These are phyloP conservation scores for Heliconius aoede DNA, from an alignment of 2,888 invertebrate genomes.

Conservation along the genomic window DNA sequence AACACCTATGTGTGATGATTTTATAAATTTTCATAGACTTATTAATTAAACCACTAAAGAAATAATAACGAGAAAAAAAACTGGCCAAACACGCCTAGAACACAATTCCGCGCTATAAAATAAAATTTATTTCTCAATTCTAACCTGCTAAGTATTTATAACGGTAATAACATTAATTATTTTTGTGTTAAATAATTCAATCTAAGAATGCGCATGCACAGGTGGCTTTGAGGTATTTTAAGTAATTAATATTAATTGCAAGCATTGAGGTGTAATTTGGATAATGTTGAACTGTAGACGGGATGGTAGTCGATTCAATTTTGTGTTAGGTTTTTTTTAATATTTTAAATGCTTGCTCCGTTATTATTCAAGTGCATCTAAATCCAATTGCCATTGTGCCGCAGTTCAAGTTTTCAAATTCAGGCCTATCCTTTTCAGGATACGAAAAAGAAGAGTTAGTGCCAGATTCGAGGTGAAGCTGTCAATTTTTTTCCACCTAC, in stretches of 20 bases:
- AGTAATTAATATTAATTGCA: slow-evolving; percentile 18
- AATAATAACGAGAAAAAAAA: background rate
- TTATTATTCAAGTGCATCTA: too few species aligned
- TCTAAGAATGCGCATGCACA: slow-evolving; percentile 12
- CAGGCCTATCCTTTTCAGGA: too few species aligned
- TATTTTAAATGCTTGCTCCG: too few species aligned
- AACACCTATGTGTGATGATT: background rate
- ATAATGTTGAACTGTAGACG: background rate
- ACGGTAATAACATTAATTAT: slow-evolving; percentile 23
- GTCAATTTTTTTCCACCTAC: too few species aligned
- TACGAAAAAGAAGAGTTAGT: too few species aligned
- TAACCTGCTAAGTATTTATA: slow-evolving; percentile 30
- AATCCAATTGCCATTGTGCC: too few species aligned
- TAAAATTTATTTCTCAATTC: slow-evolving; percentile 45
- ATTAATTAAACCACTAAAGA: background rate
- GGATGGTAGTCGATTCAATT: background rate
- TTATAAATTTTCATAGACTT: background rate
- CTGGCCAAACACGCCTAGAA: slow-evolving; percentile 3
- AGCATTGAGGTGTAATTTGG: background rate
- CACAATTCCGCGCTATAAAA: slow-evolving; percentile 30
- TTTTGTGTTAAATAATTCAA: slow-evolving; percentile 4
- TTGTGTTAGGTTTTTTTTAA: too few species aligned
- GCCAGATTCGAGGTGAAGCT: too few species aligned
- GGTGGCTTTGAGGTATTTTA: background rate
- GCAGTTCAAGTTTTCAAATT: too few species aligned